Base-by-base conservation (phyloP, 2,113 vertebrate genomes). In the Xiphophorus couchianus region DNA sequence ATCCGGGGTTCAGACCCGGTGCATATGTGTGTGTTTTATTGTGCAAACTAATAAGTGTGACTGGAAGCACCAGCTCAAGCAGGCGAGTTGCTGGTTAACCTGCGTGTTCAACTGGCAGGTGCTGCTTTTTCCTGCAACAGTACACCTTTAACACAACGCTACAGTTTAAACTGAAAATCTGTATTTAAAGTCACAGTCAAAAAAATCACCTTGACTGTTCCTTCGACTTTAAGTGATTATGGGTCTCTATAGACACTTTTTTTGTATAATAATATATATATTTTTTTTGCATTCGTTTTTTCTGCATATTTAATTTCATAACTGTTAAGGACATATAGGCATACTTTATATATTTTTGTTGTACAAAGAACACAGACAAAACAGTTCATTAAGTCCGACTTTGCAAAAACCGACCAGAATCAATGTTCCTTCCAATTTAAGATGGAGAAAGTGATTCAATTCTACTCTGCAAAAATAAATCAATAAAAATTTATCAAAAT, bases 1-100 rank as follows among this genome's bases (percentile, higher is more conserved):
- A 91, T 91, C 91, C 89, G 87, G 89, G 80, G 84, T 85, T 74
- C 31, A 4, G 22, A 58, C 67, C n/a, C 27, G 30, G 58, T 11
- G 44, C 62, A 39, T 44, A 66, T 58, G 35, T 69, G 42, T 69
- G 42, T 69, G 82, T 80, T 62, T 84, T 39, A 65, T 58, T 74
- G 66, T 71, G 65, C 63, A 71, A 78, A 81, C 69, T 65, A 61
- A 14, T 44, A 10, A 25, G 54, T 69, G 68, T 60, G 63, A 67
- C 15, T 77, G 78, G 63, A 61, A 70, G 71, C 66, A 62, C 5
- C 0, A 1, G 42, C 44, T 63, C 54, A 51, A 1, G 42, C 70
- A 68, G 73, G 5, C 1, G 10, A 73, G 81, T 84, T 83, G 82
- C 78, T 78, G 37, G 62, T 82, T 81, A 81, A 81, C 75, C 25